Base-by-base conservation (phyloP, 2,113 vertebrate species). In the Hypanus sabinus region DNA sequence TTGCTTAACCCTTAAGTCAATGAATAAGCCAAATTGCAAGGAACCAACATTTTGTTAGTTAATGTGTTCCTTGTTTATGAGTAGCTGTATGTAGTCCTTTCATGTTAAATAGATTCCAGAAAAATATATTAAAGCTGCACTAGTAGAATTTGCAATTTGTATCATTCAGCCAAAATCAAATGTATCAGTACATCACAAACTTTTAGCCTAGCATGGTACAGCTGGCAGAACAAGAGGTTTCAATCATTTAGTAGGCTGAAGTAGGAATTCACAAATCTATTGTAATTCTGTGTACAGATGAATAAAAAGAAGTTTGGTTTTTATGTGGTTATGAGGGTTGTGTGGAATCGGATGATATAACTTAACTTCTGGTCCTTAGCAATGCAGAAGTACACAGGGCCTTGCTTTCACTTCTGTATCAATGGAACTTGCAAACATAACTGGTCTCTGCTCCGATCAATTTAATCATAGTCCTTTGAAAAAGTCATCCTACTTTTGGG, bases 401-500 rank as follows among this genome's bases (percentile, higher is more conserved):
- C n/a, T 92, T 71, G 20, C 46, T 93, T 75, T 73, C 22, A 73
- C 91, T 93, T 93, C 36, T 93, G 91, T 22, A 55, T 73, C 70
- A 93, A 73, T 93, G 90, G 65, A 93, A 70, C 33, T 6, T 93
- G 24, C 22, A 73, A 22, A 24, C 6, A 16, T 30, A 93, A 73
- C 68, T 46, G 38, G 70, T 93, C n/a, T 30, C 20, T 30, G 36
- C 68, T 55, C 65, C 24, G 68, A n/a, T 92, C 62, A 92, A 71
- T 92, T 92, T 92, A 92, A 2, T 38, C n/a, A 36, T 65, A 70
- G 36, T 73, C 95, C 95, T 0, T 12, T 94, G 94, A 80, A 95
- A 95, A 95, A 94, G 95, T 95, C 94, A 71, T 95, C 95, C 95
- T 75, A 46, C 94, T 94, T 95, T 94, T 88, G 94, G 93, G 68